Evolutionary conservation across 2,888 invertebrate species (phyloP), one percentile per base, ranked within the genome.

Genomic region (Leptopterna dolabrata): DNA sequence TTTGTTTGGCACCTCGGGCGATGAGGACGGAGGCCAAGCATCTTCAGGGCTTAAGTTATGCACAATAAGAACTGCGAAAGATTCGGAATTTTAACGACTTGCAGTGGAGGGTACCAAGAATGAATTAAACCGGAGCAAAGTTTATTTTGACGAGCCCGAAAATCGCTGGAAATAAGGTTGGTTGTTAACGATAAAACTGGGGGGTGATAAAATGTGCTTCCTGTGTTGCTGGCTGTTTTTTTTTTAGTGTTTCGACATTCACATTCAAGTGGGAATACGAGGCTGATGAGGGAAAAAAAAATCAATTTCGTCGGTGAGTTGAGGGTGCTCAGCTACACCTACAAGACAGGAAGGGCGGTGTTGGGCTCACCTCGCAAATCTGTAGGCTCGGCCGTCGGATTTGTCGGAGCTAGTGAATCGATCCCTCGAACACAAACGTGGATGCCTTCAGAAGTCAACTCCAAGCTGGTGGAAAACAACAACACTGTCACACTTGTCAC

Each of bases 401-500:
- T 63, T 63, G 63, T 27, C 16, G 24, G 47, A 45, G 55, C 55
- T 27, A 85, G 85, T 85, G 36, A 85, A 85, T 85, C 85, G 76
- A 85, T 85, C 85, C 85, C 76, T 76, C 76, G 45, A 43, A n/a
- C 2, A 36, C n/a, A 51, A 19, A 84, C 84, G 81, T 36, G 14
- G 47, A 27, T 16, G 29, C 71, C 76, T 73, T 51, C 13, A 63
- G 63, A 63, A 24, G 11, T 19, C 55, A 51, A 45, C 29, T 30
- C 24, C 36, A 4, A 73, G 36, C 19, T 0, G 41, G 36, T 14
- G n/a, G 16, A 45, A 80, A 80, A 80, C 80, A 80, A 80, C 14
- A 80, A 80, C 80, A 80, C 80, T 80, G 29, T 80, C 80, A 80
- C 80, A 80, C 45, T 80, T 73, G 73, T 45, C 80, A 80, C 80